A percentile compares a stretch with the other conserved stretches of the same genome.
phyloP scores from a whole-genome alignment of 2,113 vertebrate genomes.

The Phaethornis superciliosus region DNA sequence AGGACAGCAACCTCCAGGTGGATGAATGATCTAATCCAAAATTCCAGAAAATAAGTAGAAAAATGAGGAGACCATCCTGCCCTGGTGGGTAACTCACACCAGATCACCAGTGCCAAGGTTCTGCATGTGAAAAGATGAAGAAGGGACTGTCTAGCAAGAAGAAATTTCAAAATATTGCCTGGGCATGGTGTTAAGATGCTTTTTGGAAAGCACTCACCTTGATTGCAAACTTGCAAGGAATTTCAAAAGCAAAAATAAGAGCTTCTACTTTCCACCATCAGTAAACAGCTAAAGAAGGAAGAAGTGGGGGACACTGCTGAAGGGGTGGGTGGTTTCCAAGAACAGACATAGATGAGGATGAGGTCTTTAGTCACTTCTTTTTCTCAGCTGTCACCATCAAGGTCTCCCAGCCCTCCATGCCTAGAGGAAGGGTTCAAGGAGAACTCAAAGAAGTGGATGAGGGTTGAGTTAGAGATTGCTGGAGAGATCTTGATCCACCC shows the following conservation, averaged over 20 bases:
- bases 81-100: not conserved
- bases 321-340: not conserved
- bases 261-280: not conserved
- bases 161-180: not conserved
- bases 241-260: not conserved
- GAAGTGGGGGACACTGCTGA: not conserved
- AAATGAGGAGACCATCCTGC: not conserved
- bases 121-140: not conserved
- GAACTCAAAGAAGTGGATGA: not conserved
- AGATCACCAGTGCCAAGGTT: not conserved
- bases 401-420: not conserved
- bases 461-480: not conserved
- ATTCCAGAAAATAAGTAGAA: not conserved
- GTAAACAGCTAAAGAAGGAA: rapidly evolving
- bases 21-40: not conserved
- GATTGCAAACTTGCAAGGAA: not conserved
- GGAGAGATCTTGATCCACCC: not conserved
- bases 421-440: not conserved
- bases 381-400: not conserved
- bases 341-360: not conserved
- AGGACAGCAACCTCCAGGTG: not conserved
- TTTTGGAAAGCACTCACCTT: not conserved
- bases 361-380: not conserved
- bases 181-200: rapidly evolving
- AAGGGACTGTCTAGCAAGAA: not conserved